A percentile compares a stretch with the other conserved stretches of the same genome.
These are phyloP conservation scores for Drosophila kambysellisi DNA, from an alignment of 2,888 invertebrate genomes.

Conservation along the genomic window DNA sequence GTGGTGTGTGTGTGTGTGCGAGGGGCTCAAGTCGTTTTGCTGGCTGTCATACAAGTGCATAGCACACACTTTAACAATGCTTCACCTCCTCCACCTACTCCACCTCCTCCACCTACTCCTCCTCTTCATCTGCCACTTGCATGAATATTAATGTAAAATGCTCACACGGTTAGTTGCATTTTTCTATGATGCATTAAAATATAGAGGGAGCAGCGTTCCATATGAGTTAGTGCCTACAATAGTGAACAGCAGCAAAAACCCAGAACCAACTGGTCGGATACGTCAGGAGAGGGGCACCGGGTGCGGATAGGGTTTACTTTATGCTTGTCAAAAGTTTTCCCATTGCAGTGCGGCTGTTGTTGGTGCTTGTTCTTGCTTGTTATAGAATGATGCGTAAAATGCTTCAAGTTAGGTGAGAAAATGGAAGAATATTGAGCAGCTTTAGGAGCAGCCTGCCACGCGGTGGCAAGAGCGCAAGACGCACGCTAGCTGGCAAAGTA, in stretches of 20 bases:
- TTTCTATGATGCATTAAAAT: conserved; percentile 74
- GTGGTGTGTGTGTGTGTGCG: conserved; percentile 21
- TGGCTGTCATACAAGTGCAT: conserved; percentile 74
- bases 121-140: conserved; percentile 16
- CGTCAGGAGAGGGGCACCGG: neutral
- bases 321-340: conserved; percentile 59
- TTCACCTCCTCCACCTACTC: neutral
- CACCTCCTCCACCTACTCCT: neutral
- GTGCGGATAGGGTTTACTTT: conserved; percentile 10
- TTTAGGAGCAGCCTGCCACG: neutral
- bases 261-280: conserved; percentile 38
- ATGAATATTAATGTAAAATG: conserved; percentile 78
- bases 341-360: conserved; percentile 25
- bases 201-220: conserved; percentile 75
- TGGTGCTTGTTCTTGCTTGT: conserved; percentile 18
- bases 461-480: neutral
- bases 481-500: conserved; percentile 55
- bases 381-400: conserved; percentile 76
- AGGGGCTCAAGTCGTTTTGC: conserved; percentile 74
- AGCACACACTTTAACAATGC: conserved; percentile 62
- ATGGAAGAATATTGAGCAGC: conserved; percentile 45
- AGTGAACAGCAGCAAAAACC: conserved; percentile 39
- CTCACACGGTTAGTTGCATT: conserved; percentile 80
- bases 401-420: conserved; percentile 69
- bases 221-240: conserved; percentile 77